phyloP scores from a whole-genome alignment of 1,140 invertebrate genomes.

The Fopius arisanus region DNA sequence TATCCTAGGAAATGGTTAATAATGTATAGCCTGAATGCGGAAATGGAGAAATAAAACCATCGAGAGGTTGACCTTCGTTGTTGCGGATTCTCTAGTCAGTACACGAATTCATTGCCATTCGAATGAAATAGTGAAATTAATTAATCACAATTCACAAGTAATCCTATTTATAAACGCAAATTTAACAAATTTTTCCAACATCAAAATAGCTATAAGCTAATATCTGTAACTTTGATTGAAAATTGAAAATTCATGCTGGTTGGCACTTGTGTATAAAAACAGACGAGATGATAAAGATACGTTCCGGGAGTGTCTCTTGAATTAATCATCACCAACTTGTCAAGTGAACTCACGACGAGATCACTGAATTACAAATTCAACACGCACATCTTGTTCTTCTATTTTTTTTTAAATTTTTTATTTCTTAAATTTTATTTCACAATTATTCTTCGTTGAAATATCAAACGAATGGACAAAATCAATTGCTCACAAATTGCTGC shows the following conservation, averaged over 20 bases:
- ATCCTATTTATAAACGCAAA: too few relatives aligned
- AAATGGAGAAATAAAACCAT: slow-evolving; percentile 47
- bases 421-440: too few relatives aligned
- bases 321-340: background rate
- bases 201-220: too few relatives aligned
- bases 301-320: background rate
- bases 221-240: too few relatives aligned
- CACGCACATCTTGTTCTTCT: background rate
- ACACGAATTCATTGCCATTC: slow-evolving; percentile 54
- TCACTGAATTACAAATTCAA: too few relatives aligned
- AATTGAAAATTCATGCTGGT: background rate
- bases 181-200: too few relatives aligned
- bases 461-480: too few relatives aligned
- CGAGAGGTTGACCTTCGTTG: slow-evolving; percentile 47
- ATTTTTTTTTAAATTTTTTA: background rate
- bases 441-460: too few relatives aligned
- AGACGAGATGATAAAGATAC: background rate
- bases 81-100: slow-evolving; percentile 47
- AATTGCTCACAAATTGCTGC: too few relatives aligned
- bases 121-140: slow-evolving; percentile 55
- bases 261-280: too few relatives aligned
- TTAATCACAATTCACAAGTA: too few relatives aligned
- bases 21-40: slow-evolving; percentile 57
- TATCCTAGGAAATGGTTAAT: slow-evolving; percentile 60
- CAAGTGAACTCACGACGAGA: too few relatives aligned